Conservation (phyloP, 2,797 vertebrate genomes). For the Thripadectes ignobilis region DNA sequence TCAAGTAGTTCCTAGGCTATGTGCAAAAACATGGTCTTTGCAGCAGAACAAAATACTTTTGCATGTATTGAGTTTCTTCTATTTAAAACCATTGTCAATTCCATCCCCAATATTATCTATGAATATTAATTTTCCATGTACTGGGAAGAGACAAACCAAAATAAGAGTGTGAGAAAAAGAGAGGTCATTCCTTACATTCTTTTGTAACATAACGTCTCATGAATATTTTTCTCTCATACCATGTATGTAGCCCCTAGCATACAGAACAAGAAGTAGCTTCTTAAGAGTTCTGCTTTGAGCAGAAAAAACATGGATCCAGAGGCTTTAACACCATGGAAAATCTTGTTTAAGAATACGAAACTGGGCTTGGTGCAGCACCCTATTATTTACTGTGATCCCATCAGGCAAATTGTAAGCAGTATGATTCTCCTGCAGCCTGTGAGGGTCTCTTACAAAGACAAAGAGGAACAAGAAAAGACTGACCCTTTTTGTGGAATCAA, state of each 20-base stretch:
- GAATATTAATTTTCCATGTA: not conserved
- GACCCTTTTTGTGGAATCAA: not conserved
- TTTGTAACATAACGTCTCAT: not conserved
- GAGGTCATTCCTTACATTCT: not conserved
- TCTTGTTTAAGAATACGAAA: not conserved
- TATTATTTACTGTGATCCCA: not conserved
- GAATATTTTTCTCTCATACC: not conserved
- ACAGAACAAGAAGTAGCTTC: not conserved
- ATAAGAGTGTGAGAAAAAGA: not conserved
- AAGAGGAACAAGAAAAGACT: not conserved
- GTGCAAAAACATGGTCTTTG: not conserved
- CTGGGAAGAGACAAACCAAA: not conserved
- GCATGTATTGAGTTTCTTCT: not conserved
- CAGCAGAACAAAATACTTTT: not conserved
- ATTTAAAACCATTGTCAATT: not conserved
- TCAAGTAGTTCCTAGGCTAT: not conserved
- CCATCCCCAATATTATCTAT: not conserved
- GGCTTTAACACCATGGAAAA: not conserved
- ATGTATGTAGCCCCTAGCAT: accelerated
- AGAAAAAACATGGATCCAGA: not conserved
- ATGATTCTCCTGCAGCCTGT: not conserved
- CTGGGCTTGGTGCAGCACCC: not conserved
- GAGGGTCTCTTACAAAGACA: not conserved
- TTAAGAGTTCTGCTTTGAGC: not conserved
- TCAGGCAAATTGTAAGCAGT: not conserved